phyloP scores from a whole-genome alignment of 2,888 invertebrate genomes.

The Seira musarum region DNA sequence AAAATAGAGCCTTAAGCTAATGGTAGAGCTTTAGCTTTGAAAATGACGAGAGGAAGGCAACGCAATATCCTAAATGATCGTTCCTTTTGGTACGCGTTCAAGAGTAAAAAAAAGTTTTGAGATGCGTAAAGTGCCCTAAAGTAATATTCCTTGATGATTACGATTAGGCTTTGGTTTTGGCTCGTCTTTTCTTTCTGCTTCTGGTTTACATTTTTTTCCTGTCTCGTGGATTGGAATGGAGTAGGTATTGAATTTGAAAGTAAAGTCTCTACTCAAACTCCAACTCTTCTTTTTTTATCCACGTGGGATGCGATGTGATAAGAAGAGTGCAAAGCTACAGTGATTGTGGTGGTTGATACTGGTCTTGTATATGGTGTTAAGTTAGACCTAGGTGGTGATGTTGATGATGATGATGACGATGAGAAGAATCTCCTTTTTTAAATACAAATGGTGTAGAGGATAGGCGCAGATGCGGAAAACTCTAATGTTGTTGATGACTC shows the following conservation, averaged over 20 bases:
- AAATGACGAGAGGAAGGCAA: background rate
- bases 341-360: too few species aligned
- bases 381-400: too few species aligned
- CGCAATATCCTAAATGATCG: background rate
- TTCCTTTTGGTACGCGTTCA: background rate
- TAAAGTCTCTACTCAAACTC: slow-evolving; percentile 1
- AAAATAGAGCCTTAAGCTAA: slow-evolving; percentile 1
- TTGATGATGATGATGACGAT: slow-evolving; percentile 9
- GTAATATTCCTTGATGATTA: slow-evolving; percentile 7
- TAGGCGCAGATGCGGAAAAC: background rate
- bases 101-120: background rate
- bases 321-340: too few species aligned
- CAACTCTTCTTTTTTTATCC: slow-evolving; percentile 39
- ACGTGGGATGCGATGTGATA: slow-evolving; percentile 35
- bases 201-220: slow-evolving; percentile 4
- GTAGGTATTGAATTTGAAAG: background rate
- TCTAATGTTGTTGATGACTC: too few species aligned
- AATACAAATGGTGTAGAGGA: background rate
- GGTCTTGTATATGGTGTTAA: too few species aligned
- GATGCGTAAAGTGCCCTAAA: slow-evolving; percentile 16
- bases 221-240: background rate
- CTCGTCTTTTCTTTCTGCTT: background rate
- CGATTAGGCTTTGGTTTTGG: too few species aligned
- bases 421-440: background rate
- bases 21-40: slow-evolving; percentile 2